Base-by-base conservation (phyloP, 2,797 vertebrate genomes). In the Melanogrammus aeglefinus region DNA sequence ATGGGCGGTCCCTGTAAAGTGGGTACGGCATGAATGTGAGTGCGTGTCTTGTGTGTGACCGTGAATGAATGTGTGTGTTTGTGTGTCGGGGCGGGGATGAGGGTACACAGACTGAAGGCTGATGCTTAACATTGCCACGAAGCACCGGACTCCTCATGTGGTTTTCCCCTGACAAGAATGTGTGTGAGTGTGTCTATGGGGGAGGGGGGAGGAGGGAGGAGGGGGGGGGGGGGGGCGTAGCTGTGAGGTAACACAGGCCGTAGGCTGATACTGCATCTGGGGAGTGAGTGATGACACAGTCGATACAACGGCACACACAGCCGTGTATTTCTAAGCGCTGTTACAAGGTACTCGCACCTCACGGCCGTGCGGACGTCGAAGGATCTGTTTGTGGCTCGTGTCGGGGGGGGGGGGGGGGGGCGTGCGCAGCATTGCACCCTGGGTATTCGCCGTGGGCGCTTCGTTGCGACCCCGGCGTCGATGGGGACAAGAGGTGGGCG, bases 251-350 rank as follows among this genome's bases (percentile, higher is more conserved):
- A 41, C 24, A 66, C 79, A 41, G 35, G 35, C 35, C 35, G 35
- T 2, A 36, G 35, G 35, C 77, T 57, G 78, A 77, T 78, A 82
- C 86, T 87, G 79, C 35, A 74, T 87, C 83, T 79, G 71, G 83
- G 84, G 82, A 84, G 82, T 84, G 88, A 91, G 85, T 86, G 84
- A 88, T 86, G 85, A 90, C 78, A 79, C 82, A 87, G 85, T 71
- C 79, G 78, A 79, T 76, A 85, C 83, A 89, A 85, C 86, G 88
- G 87, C 82, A 66, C 80, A 36, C 79, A 84, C 82, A 87, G 86
- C 91, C 86, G 89, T 92, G 88, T 89, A 92, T 91, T 91, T 89
- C 87, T 89, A 87, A 92, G 88, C 80, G 90, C 88, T 87, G 35
- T 86, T 74, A 82, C 85, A 81, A 81, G 89, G 80, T 75, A 86